phyloP scores from a whole-genome alignment of 2,113 vertebrate genomes.

The Poeciliopsis retropinna region DNA sequence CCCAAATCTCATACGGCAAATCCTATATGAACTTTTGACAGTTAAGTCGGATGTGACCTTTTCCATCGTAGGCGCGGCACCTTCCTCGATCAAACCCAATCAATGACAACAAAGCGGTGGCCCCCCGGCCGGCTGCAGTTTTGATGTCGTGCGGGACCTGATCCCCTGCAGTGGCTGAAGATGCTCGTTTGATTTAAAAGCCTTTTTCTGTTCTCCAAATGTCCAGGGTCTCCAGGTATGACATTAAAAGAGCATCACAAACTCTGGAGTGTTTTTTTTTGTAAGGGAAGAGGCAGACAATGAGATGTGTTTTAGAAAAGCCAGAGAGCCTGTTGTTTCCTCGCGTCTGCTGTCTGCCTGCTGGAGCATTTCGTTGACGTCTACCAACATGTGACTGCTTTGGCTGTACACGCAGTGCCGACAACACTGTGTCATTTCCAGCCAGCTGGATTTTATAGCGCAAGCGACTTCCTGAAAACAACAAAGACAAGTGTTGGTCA shows the following conservation, averaged over 20 bases:
- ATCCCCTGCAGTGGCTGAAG: slow-evolving; percentile 64
- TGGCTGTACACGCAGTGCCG: slow-evolving; percentile 11
- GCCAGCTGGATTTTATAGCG: slow-evolving; percentile 49
- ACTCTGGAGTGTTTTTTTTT: slow-evolving; percentile 20
- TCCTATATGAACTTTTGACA: slow-evolving; percentile 64
- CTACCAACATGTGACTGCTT: slow-evolving; percentile 34
- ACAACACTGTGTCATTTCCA: slow-evolving; percentile 45
- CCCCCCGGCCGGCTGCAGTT: slow-evolving; percentile 60
- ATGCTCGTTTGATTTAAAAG: slow-evolving; percentile 77
- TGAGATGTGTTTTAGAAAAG: slow-evolving; percentile 48
- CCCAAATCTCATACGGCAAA: slow-evolving; percentile 63
- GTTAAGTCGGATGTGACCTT: slow-evolving; percentile 80
- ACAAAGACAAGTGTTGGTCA: slow-evolving; percentile 48
- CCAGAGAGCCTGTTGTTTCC: slow-evolving; percentile 37
- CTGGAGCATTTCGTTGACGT: slow-evolving; percentile 42
- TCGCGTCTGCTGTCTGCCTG: slow-evolving; percentile 29
- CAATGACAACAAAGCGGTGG: slow-evolving; percentile 80
- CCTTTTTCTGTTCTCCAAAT: slow-evolving; percentile 75
- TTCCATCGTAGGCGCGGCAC: slow-evolving; percentile 74
- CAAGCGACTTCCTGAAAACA: slow-evolving; percentile 18
- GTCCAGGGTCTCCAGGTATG: slow-evolving; percentile 57
- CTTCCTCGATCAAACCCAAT: slow-evolving; percentile 81
- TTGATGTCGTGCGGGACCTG: slow-evolving; percentile 73
- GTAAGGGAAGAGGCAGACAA: slow-evolving; percentile 18
- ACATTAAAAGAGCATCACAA: slow-evolving; percentile 19